phyloP scores from a whole-genome alignment of 1,140 invertebrate species.

The Diabrotica virgifera region DNA sequence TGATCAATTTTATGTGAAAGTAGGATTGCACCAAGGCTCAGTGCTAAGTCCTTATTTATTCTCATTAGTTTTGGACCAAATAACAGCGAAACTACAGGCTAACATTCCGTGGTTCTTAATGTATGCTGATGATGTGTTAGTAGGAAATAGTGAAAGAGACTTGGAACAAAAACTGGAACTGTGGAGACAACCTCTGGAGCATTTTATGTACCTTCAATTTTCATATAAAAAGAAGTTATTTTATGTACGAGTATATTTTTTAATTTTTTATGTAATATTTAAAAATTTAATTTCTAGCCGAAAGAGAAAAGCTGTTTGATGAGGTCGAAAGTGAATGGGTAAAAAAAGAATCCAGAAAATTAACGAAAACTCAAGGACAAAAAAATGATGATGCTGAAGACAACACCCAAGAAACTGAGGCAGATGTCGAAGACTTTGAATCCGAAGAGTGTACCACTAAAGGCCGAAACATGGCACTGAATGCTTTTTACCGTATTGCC shows the following conservation, averaged over 20 bases:
- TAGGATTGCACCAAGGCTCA: no score
- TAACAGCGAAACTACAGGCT: no score
- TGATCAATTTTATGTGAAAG: no score
- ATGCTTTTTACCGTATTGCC: constrained; percentile 79
- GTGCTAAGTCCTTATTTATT: no score
- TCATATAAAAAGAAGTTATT: no score
- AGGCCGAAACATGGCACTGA: constrained; percentile 78
- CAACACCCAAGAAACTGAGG: constrained; percentile 55
- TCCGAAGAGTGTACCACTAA: constrained; percentile 80
- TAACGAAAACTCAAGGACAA: constrained; percentile 54
- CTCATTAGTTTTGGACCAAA: no score
- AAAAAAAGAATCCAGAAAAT: constrained; percentile 56
- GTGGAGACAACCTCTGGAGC: no score
- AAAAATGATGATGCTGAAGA: constrained; percentile 56
- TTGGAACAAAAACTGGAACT: no score
- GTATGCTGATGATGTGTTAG: no score
- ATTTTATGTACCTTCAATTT: no score
- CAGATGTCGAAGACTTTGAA: constrained; percentile 64
- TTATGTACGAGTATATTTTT: not conserved
- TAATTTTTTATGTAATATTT: constrained; percentile 27
- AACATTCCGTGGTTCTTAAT: no score
- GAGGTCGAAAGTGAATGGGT: constrained; percentile 77
- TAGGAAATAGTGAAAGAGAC: no score
- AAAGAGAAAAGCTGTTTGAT: constrained; percentile 68
- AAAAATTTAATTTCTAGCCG: constrained; percentile 57